phyloP scores from a whole-genome alignment of 2,888 invertebrate genomes.

The Cremastinae sp. region DNA sequence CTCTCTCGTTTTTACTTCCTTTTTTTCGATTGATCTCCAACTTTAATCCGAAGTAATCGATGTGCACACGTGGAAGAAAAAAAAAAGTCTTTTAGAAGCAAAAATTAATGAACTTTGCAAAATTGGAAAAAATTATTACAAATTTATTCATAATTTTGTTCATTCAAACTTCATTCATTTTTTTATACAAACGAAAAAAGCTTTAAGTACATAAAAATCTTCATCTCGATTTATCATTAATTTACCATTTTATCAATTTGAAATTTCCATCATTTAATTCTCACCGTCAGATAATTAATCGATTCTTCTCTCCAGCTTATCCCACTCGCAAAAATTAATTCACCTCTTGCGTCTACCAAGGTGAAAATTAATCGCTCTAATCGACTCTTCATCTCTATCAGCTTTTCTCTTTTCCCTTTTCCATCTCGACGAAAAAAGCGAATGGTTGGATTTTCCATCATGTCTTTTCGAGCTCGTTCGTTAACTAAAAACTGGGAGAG shows the following conservation, averaged over 20 bases:
- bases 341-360: constrained; percentile 15
- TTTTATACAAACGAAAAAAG: too few species aligned
- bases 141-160: too few species aligned
- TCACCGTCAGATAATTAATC: constrained; percentile 10
- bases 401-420: not conserved
- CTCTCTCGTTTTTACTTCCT: not conserved
- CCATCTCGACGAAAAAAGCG: constrained; percentile 12
- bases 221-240: not conserved
- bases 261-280: not conserved
- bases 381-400: constrained; percentile 33
- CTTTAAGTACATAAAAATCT: too few species aligned
- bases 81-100: too few species aligned
- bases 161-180: too few species aligned
- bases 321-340: too few species aligned
- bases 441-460: constrained; percentile 10
- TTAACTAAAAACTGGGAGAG: constrained; percentile 1
- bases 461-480: not conserved
- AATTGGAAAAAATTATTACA: too few species aligned
- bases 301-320: too few species aligned
- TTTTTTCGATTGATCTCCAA: not conserved
- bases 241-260: not conserved
- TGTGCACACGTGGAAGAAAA: not conserved
- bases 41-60: constrained; percentile 14
- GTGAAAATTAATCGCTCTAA: constrained; percentile 45
- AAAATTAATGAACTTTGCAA: too few species aligned